A percentile compares a stretch with the other conserved stretches of the same genome.
phyloP scores from a whole-genome alignment of 2,113 vertebrate species.

The Chloropsis hardwickii region DNA sequence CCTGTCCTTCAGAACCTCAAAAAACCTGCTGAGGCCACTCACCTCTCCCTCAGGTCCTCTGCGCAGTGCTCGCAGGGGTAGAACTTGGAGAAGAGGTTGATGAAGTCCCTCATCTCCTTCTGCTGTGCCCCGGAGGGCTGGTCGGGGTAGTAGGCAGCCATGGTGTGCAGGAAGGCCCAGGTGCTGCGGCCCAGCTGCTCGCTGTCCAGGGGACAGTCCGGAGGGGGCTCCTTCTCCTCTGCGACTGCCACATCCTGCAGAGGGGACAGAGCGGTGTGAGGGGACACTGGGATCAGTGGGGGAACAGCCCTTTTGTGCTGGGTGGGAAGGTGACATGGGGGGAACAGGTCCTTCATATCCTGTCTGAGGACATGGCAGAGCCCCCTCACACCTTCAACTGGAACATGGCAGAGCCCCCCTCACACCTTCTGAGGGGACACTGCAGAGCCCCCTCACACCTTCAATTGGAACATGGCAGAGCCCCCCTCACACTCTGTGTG shows the following conservation, averaged over 20 bases:
- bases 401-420: not conserved
- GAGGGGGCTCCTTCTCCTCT: constrained; percentile 68
- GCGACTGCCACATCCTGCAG: not conserved
- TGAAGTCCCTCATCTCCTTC: constrained; percentile 89
- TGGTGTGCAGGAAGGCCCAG: constrained; percentile 94
- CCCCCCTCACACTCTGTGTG: not conserved
- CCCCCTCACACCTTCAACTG: not conserved
- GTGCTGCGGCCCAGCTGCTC: constrained; percentile 89
- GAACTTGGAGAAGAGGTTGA: constrained; percentile 92
- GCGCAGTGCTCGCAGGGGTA: constrained; percentile 97
- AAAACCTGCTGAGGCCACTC: not conserved
- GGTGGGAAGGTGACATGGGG: not conserved
- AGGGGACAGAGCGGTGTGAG: not conserved
- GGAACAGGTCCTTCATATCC: too few species aligned
- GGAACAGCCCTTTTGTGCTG: fast-evolving
- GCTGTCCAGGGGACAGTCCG: constrained; percentile 88
- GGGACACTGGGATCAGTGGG: fast-evolving
- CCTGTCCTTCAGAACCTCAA: not conserved
- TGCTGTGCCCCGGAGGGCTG: constrained; percentile 80
- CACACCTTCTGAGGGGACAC: too few species aligned
- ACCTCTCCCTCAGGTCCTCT: constrained; percentile 79
- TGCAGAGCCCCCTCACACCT: not conserved
- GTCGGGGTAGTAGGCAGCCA: constrained; percentile 94
- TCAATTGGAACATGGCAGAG: not conserved
- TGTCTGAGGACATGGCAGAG: not conserved